Percentiles rank a stretch among this genome's conserved stretches.
Evolutionary conservation across 2,113 vertebrate species (phyloP).

Genomic region (Murina feae): DNA sequence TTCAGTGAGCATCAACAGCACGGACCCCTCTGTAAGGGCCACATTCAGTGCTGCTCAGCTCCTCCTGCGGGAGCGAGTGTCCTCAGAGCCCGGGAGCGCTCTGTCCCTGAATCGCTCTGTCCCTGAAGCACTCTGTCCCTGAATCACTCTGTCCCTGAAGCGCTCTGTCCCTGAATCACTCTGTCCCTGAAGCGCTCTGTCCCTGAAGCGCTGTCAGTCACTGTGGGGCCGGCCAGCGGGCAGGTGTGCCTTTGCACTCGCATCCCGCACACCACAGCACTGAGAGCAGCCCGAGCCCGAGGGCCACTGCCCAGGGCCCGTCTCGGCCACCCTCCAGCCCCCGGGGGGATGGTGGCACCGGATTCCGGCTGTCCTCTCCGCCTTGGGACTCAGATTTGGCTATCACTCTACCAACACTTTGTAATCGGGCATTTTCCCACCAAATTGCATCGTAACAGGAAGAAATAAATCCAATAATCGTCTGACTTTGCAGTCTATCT

Average conservation of each 20-base stretch:
- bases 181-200: neutral
- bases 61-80: neutral
- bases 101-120: too few relatives aligned
- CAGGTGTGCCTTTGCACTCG: neutral
- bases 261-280: neutral
- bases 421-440: too few relatives aligned
- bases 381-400: neutral
- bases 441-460: too few relatives aligned
- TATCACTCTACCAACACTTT: neutral
- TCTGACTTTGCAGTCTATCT: too few relatives aligned
- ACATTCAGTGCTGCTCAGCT: constrained; percentile 18
- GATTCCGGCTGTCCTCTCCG: neutral
- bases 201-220: too few relatives aligned
- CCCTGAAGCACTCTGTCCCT: too few relatives aligned
- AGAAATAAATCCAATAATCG: too few relatives aligned
- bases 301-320: accelerated
- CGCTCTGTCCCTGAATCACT: neutral
- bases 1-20: neutral
- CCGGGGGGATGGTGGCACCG: neutral
- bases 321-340: neutral
- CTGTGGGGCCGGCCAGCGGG: neutral
- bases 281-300: neutral
- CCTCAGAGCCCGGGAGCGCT: neutral
- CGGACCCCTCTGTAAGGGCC: constrained; percentile 12
- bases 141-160: neutral